phyloP scores from a whole-genome alignment of 2,888 invertebrate genomes.

The Aleiodes alternator region DNA sequence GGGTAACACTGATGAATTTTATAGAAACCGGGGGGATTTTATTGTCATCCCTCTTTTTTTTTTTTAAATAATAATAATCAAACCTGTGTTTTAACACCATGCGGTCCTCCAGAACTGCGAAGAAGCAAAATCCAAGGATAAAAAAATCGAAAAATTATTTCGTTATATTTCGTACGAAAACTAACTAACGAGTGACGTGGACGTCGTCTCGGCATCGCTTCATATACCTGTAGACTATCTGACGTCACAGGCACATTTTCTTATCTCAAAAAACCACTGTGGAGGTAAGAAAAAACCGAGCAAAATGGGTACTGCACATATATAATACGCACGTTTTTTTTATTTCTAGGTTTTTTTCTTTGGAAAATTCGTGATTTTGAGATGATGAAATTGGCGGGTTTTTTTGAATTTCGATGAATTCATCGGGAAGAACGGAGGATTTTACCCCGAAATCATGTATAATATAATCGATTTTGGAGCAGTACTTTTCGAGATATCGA shows the following conservation, averaged over 20 bases:
- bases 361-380: not conserved
- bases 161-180: not conserved
- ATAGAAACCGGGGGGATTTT: no score
- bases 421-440: not conserved
- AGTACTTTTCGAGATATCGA: not conserved
- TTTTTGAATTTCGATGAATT: not conserved
- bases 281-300: constrained; percentile 34
- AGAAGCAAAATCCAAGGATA: not conserved
- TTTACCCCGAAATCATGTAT: not conserved
- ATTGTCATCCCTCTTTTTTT: no score
- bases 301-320: constrained; percentile 19
- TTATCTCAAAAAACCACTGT: constrained; percentile 67
- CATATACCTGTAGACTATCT: constrained; percentile 72
- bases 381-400: not conserved
- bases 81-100: no score
- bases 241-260: constrained; percentile 71
- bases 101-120: no score
- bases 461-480: not conserved
- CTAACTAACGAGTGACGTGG: constrained; percentile 73
- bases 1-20: no score
- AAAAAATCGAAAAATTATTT: not conserved
- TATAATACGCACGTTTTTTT: constrained; percentile 1
- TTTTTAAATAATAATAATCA: no score
- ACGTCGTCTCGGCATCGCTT: constrained; percentile 67
- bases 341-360: constrained; percentile 11